Evolutionary conservation across 2,113 vertebrate genomes (phyloP), one percentile per base, ranked within the genome.

Genomic region (Calonectris borealis): DNA sequence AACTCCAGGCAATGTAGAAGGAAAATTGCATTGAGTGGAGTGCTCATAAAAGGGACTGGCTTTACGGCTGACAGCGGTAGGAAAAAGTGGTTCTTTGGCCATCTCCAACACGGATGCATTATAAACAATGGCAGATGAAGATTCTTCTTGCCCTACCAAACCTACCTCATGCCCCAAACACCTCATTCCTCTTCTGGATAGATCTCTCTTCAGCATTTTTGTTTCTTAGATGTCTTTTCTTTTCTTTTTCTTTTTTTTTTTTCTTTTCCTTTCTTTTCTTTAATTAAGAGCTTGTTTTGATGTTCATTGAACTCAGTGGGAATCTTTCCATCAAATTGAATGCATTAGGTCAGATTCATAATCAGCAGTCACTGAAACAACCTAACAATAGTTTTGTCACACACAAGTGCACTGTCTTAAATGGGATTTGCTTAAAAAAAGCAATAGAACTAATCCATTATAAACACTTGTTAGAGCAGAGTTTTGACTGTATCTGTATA

Each of bases 341-440:
- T 77, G 69, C 83, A 76, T 93, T 95, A 94, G 92, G 61, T 93
- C 80, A 93, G 92, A 90, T 88, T 93, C 64, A 71, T 88, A 83
- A 95, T 83, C 90, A 86, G 88, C 88, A 93, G 79, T 60, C 34
- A 57, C 76, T 81, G 85, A 88, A 94, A 92, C 90, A 95, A 64
- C 38, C 48, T 48, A 86, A 93, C 91, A 96, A 93, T 93, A 57
- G 88, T 83, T 94, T 95, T 88, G 72, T 95, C 86, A 92, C 90
- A 95, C 64, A 4, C 72, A 88, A 60, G 26, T 44, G 62, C 61
- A 44, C 72, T 90, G 78, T 86, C 92, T 94, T 86, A 93, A 93
- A 96, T 91, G 48, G 77, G 92, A 92, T 97, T 94, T 96, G 65
- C 76, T 93, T 92, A 51, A 78, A 90, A 95, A 96, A 96, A 82